These are phyloP conservation scores for Nicator chloris DNA, from an alignment of 2,113 vertebrate species.

Conservation along the genomic window DNA sequence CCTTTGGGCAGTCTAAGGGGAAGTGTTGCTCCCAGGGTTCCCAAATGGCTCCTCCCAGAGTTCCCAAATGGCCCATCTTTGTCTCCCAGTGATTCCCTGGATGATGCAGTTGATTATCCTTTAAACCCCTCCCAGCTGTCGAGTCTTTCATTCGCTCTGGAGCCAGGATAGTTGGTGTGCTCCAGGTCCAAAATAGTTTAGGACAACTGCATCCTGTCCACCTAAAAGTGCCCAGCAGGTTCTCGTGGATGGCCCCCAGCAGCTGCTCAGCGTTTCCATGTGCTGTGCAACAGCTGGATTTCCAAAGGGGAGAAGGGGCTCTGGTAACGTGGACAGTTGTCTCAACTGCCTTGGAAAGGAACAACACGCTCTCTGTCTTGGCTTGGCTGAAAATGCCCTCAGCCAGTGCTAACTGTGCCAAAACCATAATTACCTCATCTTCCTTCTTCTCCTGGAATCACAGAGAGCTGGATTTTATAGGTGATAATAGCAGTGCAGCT, in stretches of 20 bases:
- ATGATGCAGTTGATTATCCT: not conserved
- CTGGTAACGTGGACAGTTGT: not conserved
- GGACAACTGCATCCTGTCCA: conserved; percentile 17
- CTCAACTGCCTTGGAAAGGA: not conserved
- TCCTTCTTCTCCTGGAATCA: not conserved
- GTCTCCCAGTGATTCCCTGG: not conserved
- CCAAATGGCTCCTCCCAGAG: not conserved
- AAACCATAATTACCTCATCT: conserved; percentile 12
- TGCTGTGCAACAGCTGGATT: not conserved
- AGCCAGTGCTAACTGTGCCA: not conserved
- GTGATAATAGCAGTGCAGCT: not conserved
- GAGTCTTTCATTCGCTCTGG: not conserved
- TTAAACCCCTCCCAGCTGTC: not conserved
- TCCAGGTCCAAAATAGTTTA: conserved; percentile 4
- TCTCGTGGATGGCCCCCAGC: not conserved
- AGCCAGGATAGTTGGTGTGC: not conserved
- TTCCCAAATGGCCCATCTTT: not conserved
- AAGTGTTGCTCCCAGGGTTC: not conserved
- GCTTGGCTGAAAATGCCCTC: not conserved
- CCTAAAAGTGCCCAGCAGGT: not conserved
- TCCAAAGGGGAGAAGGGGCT: not conserved
- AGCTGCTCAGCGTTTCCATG: not conserved
- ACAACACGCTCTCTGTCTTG: not conserved
- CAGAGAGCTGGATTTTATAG: not conserved
- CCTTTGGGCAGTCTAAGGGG: not conserved